Evolutionary conservation across 2,888 invertebrate species (phyloP), one percentile per base, ranked within the genome.

Genomic region (Aporophyla nigra): DNA sequence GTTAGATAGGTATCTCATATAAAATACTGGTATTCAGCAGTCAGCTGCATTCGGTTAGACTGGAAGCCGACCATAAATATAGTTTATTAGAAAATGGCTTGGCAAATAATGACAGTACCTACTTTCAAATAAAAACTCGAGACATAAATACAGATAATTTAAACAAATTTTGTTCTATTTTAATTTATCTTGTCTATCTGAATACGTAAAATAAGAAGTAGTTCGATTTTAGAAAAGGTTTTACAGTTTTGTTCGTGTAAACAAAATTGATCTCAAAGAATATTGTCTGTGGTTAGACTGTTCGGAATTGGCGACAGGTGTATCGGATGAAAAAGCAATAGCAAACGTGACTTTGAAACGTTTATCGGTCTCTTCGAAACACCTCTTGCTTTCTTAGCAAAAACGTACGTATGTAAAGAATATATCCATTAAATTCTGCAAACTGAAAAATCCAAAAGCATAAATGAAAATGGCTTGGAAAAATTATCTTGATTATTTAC

Each of bases 301-400:
- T 27, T 27, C 79, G 54, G 54, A 62, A 62, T 51, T 51, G 51
- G 46, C 53, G 78, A 61, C 78, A 54, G 59, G 59, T 78, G 53
- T 40, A 49, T 24, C 21, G 33, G 33, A 78, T 46, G 24, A 78
- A 78, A 76, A 76, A 69, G 33, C 53, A 24, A 69, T 68, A 68
- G 24, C 21, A 78, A 59, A 76, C 78, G 59, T 76, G 46, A 59
- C 59, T 68, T 77, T 76, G 33, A 24, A 77, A 59, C 21, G 24
- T 76, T 69, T 61, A 43, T 77, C 59, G 78, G 54, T 62, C 4
- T 77, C n/a, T 56, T 71, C 16, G 62, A 62, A 78, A 78, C 54
- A 43, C 70, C 49, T 54, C 27, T 3, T 62, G n/a, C 61, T 27
- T 62, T 54, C 40, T 27, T 40, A n/a, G 21, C 27, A 9, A 62